Evolutionary conservation across 2,888 invertebrate genomes (phyloP).

Genomic region (Theretra japonica): DNA sequence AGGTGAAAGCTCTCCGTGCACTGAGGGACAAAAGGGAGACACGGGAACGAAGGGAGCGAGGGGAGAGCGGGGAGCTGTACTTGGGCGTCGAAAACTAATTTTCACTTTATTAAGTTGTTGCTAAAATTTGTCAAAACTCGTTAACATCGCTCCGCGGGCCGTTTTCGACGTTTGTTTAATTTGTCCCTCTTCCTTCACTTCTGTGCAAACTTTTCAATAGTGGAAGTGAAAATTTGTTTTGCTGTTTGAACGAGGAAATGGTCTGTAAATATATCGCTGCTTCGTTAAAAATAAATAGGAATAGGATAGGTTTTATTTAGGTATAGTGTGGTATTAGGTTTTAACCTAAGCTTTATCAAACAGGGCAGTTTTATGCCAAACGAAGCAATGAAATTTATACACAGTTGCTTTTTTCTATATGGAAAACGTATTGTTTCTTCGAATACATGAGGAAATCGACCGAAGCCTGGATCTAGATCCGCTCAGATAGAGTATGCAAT

Average conservation of each 20-base stretch:
- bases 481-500: too few species aligned
- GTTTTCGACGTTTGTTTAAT: slow-evolving; percentile 43
- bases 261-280: background rate
- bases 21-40: too few species aligned
- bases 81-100: slow-evolving; percentile 51
- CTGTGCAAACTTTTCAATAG: slow-evolving; percentile 7
- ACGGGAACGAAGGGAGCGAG: too few species aligned
- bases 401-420: too few species aligned
- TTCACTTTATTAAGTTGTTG: slow-evolving; percentile 57
- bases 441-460: too few species aligned
- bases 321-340: too few species aligned
- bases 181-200: slow-evolving; percentile 26
- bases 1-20: slow-evolving; percentile 15
- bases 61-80: background rate
- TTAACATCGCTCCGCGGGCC: slow-evolving; percentile 44
- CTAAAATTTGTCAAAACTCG: slow-evolving; percentile 65
- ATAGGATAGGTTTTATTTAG: background rate
- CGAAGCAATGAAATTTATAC: too few species aligned
- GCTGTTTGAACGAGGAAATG: background rate
- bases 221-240: background rate
- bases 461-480: too few species aligned
- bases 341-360: too few species aligned
- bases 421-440: too few species aligned
- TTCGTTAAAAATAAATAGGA: background rate
- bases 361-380: too few species aligned